These are phyloP conservation scores for Montipora sp. DNA, from an alignment of 64 coral and sea anemone species.

Conservation along the genomic window DNA sequence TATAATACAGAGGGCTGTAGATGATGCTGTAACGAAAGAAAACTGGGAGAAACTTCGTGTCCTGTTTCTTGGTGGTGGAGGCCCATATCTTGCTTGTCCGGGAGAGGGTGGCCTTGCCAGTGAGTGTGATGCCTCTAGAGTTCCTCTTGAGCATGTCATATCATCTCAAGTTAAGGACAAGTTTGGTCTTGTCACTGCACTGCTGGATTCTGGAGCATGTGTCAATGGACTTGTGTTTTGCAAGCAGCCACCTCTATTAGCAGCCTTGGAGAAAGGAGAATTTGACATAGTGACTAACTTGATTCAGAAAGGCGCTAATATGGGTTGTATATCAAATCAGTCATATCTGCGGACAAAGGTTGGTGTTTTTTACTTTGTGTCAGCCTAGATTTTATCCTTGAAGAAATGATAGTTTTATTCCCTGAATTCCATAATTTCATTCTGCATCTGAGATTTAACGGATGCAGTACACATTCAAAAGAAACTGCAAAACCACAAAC, in stretches of 20 bases:
- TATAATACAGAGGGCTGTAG: slow-evolving; percentile 38
- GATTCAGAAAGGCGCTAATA: slow-evolving; percentile 48
- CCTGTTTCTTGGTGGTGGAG: slow-evolving; percentile 57
- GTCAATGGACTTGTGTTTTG: slow-evolving; percentile 58
- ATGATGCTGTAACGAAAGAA: slow-evolving; percentile 35
- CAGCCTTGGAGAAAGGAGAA: slow-evolving; percentile 52
- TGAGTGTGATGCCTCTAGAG: slow-evolving; percentile 30
- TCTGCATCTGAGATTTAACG: no score
- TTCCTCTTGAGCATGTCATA: slow-evolving; percentile 65
- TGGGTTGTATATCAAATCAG: slow-evolving; percentile 45
- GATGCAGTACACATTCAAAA: no score
- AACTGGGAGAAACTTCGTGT: slow-evolving; percentile 48
- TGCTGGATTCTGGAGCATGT: slow-evolving; percentile 69
- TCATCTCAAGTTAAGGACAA: slow-evolving; percentile 33
- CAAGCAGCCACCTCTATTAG: slow-evolving; percentile 51
- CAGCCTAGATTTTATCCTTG: not conserved
- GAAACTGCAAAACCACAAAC: no score
- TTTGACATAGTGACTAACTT: slow-evolving; percentile 43
- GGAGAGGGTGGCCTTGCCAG: slow-evolving; percentile 66
- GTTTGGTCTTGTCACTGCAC: slow-evolving; percentile 4
- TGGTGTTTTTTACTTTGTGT: not conserved
- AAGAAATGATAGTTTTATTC: not conserved
- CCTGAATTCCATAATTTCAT: no score
- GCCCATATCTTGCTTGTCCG: slow-evolving; percentile 11
- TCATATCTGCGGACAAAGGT: slow-evolving; percentile 19